phyloP scores from a whole-genome alignment of 1,140 invertebrate species.

The Halyomorpha halys region DNA sequence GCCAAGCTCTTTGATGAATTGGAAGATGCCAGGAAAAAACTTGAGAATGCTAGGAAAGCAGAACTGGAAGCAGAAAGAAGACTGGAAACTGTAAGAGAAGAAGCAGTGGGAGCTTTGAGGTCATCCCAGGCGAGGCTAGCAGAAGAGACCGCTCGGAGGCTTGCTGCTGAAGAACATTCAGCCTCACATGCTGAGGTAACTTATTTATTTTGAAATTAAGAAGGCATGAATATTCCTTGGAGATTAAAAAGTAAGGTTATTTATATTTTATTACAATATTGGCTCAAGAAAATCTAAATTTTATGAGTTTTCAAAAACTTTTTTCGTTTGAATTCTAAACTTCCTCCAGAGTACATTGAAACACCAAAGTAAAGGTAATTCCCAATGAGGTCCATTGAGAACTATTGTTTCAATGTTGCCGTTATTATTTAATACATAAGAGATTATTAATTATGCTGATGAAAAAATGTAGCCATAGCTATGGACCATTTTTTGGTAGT shows the following conservation, averaged over 20 bases:
- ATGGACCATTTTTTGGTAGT: too few relatives aligned
- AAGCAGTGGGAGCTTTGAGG: constrained; percentile 34
- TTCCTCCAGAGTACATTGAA: too few relatives aligned
- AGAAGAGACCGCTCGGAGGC: constrained; percentile 43
- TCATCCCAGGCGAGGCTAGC: constrained; percentile 45
- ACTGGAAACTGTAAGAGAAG: constrained; percentile 35
- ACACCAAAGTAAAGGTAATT: too few relatives aligned
- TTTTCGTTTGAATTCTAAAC: too few relatives aligned
- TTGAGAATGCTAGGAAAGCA: neutral
- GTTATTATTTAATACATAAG: too few relatives aligned
- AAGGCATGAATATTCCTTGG: too few relatives aligned
- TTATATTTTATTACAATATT: neutral
- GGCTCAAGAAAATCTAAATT: neutral
- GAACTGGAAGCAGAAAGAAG: constrained; percentile 37
- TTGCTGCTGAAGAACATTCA: constrained; percentile 50
- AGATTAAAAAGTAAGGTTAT: neutral
- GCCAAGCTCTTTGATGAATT: neutral
- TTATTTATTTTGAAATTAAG: too few relatives aligned
- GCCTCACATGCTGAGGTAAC: constrained; percentile 41
- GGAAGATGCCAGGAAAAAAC: constrained; percentile 3
- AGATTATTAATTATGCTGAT: too few relatives aligned
- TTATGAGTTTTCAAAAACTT: neutral
- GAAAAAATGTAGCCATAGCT: too few relatives aligned
- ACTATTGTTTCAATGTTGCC: too few relatives aligned
- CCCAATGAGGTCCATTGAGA: too few relatives aligned